Percentiles rank a stretch among this genome's conserved stretches.
phyloP scores from a whole-genome alignment of 23 tunicate genomes.

The Halocynthia roretzi region DNA sequence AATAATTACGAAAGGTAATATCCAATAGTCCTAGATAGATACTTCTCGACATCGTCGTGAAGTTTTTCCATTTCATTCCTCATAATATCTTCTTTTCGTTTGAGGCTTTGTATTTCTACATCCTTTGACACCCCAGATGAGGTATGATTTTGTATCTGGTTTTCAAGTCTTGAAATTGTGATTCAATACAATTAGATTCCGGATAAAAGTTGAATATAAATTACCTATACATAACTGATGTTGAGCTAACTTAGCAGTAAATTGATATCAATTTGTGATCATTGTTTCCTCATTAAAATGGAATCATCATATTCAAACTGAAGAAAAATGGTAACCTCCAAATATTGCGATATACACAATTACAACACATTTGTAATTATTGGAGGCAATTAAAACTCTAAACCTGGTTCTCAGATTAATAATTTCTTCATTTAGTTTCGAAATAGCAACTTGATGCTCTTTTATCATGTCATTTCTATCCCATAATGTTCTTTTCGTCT shows the following conservation, averaged over 20 bases:
- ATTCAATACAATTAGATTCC: too few relatives aligned
- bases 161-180: conserved; percentile 24
- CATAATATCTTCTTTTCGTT: conserved; percentile 24
- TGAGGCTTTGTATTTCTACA: conserved; percentile 32
- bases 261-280: too few relatives aligned
- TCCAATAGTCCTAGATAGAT: neutral
- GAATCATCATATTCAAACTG: too few relatives aligned
- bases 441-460: neutral
- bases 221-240: too few relatives aligned
- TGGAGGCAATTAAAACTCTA: too few relatives aligned
- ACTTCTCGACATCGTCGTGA: conserved; percentile 42
- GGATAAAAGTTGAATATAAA: too few relatives aligned
- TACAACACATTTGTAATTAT: too few relatives aligned
- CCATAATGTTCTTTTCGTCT: conserved; percentile 59
- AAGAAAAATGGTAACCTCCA: too few relatives aligned
- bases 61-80: conserved; percentile 32
- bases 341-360: too few relatives aligned
- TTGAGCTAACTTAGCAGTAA: too few relatives aligned
- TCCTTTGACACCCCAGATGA: conserved; percentile 24
- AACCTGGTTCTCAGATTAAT: conserved; percentile 31
- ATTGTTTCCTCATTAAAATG: too few relatives aligned
- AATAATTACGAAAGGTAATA: neutral
- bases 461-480: conserved; percentile 37
- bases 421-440: conserved; percentile 6
- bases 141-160: conserved; percentile 4